Conservation (phyloP, 2,797 vertebrate genomes). For the Gambelia wislizenii region DNA sequence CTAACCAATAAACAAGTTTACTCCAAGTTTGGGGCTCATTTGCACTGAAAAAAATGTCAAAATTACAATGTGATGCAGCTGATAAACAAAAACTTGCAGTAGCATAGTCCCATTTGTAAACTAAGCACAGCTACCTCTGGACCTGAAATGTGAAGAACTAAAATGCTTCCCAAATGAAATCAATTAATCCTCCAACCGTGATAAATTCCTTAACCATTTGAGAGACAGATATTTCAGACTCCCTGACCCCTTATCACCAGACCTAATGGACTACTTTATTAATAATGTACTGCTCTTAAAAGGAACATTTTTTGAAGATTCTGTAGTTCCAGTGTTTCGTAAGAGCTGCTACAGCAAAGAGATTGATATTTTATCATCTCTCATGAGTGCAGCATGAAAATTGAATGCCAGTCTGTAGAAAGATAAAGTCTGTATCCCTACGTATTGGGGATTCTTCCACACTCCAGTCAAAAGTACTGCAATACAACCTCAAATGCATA, state of each 20-base stretch:
- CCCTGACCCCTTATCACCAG: constrained; percentile 81
- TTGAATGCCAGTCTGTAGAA: constrained; percentile 70
- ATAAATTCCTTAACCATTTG: constrained; percentile 83
- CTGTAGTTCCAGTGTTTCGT: constrained; percentile 79
- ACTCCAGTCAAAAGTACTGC: constrained; percentile 61
- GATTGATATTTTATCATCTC: constrained; percentile 79
- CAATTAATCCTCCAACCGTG: constrained; percentile 84
- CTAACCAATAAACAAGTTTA: constrained; percentile 24
- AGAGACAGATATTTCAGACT: constrained; percentile 80
- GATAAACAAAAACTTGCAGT: constrained; percentile 59
- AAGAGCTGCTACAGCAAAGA: constrained; percentile 78
- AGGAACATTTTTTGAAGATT: constrained; percentile 80
- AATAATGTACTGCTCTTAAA: constrained; percentile 86
- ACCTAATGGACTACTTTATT: constrained; percentile 87
- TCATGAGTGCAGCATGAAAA: constrained; percentile 81
- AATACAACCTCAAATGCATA: constrained; percentile 35
- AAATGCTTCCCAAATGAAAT: constrained; percentile 81
- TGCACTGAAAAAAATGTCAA: constrained; percentile 12
- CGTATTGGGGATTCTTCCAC: constrained; percentile 50
- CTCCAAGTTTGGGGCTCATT: constrained; percentile 46
- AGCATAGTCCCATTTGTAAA: constrained; percentile 64
- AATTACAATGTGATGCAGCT: neutral
- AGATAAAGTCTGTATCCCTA: constrained; percentile 48
- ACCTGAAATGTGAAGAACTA: constrained; percentile 74
- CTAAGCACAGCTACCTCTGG: constrained; percentile 66